These are phyloP conservation scores for Gibbula magus DNA, from an alignment of 2,888 invertebrate genomes.

Conservation along the genomic window DNA sequence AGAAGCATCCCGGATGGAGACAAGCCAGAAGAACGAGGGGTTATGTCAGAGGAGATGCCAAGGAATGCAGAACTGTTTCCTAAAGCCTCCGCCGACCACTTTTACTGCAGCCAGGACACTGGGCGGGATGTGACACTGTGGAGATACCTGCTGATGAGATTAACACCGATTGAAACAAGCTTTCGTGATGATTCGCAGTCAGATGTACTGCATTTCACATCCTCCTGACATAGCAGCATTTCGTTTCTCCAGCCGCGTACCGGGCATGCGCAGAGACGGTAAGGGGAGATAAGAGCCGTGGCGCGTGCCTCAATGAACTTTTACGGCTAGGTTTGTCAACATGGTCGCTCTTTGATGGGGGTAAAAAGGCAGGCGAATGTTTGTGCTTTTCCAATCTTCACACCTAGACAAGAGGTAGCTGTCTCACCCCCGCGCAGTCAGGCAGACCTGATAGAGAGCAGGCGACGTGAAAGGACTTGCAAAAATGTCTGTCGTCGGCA, in stretches of 20 bases:
- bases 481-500: conserved; percentile 12
- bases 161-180: no score
- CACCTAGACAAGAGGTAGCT: background rate
- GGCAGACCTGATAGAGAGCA: background rate
- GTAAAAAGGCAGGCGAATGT: conserved; percentile 9
- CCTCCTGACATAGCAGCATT: background rate
- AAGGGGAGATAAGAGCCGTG: conserved; percentile 19
- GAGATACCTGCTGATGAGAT: no score
- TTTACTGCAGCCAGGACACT: no score
- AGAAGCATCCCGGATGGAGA: no score
- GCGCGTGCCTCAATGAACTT: conserved; percentile 21
- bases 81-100: no score
- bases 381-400: background rate
- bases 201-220: background rate
- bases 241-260: background rate
- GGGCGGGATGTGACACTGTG: no score
- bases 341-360: background rate
- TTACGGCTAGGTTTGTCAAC: conserved; percentile 13
- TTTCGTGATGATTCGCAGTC: no score
- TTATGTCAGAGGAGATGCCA: no score
- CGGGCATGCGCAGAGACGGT: conserved; percentile 1
- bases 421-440: conserved; percentile 6
- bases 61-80: no score
- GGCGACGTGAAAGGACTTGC: background rate
- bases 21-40: no score